These are phyloP conservation scores for Brienomyrus longianalis DNA, from an alignment of 2,113 vertebrate species.

Conservation along the genomic window DNA sequence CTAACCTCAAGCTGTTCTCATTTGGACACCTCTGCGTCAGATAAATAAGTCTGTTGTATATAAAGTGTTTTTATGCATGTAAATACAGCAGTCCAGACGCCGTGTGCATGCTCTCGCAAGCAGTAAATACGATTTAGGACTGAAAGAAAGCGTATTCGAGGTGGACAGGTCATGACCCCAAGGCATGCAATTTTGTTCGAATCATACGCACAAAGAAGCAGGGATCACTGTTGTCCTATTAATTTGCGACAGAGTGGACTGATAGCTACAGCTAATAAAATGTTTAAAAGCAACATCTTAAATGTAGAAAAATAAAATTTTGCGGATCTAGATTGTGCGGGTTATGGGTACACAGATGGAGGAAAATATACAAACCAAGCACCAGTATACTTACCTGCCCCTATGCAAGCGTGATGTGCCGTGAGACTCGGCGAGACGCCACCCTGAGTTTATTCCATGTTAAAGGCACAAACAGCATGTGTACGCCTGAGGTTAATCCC, in stretches of 20 bases:
- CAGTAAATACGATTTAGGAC: not conserved
- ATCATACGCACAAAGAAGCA: not conserved
- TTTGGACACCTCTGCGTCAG: not conserved
- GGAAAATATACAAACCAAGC: not conserved
- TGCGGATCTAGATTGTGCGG: not conserved
- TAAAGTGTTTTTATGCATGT: not conserved
- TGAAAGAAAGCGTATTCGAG: not conserved
- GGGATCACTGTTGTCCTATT: not conserved
- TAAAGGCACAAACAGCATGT: not conserved
- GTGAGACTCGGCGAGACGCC: not conserved
- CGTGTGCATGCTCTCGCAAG: not conserved
- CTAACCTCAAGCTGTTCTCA: not conserved
- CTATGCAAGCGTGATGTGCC: not conserved
- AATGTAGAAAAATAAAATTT: not conserved
- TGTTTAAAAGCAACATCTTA: not conserved
- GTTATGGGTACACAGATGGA: not conserved
- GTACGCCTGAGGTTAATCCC: not conserved
- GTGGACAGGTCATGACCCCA: not conserved
- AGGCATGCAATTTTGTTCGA: not conserved
- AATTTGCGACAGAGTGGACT: not conserved
- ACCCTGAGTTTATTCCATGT: not conserved
- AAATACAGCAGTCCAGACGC: not conserved
- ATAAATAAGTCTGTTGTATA: not conserved
- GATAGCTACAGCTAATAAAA: not conserved
- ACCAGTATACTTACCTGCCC: not conserved